A percentile compares a stretch with the other conserved stretches of the same genome.
phyloP scores from a whole-genome alignment of 1,140 invertebrate genomes.

The Tetragonula clypearis region DNA sequence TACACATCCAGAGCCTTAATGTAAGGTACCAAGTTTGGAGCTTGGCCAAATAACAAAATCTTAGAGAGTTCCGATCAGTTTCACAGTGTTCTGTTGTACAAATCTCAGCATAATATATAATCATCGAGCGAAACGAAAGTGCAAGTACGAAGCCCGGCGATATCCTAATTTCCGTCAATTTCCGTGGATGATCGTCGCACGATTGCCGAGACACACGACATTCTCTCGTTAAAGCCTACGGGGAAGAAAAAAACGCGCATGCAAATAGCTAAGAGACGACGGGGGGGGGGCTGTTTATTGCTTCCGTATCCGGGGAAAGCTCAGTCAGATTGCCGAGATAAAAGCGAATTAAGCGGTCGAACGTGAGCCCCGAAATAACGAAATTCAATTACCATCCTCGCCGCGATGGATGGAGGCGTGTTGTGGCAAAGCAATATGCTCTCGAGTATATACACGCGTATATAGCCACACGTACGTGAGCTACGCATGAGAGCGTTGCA shows the following conservation, averaged over 20 bases:
- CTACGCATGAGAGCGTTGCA: constrained; percentile 66
- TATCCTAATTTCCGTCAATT: not conserved
- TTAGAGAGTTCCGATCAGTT: no score
- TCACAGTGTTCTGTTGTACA: not conserved
- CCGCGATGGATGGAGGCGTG: not conserved
- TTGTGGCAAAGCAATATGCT: constrained; percentile 8
- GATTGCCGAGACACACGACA: constrained; percentile 1
- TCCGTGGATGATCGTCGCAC: not conserved
- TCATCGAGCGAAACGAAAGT: not conserved
- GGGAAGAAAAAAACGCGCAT: not conserved
- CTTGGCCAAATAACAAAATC: no score
- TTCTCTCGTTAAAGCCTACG: constrained; percentile 16
- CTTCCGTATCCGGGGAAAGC: constrained; percentile 36
- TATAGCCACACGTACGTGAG: constrained; percentile 28
- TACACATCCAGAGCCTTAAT: no score
- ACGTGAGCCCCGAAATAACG: constrained; percentile 13
- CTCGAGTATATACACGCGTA: no score
- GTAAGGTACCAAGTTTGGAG: no score
- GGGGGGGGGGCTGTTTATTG: not conserved
- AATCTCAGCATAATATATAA: not conserved
- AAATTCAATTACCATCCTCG: not conserved
- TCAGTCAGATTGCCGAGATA: not conserved
- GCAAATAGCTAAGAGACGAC: not conserved
- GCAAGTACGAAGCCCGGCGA: no score
- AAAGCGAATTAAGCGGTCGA: constrained; percentile 12